Evolutionary conservation across 2,888 invertebrate species (phyloP), one percentile per base, ranked within the genome.

Genomic region (Drepanosiphum platanoidis): DNA sequence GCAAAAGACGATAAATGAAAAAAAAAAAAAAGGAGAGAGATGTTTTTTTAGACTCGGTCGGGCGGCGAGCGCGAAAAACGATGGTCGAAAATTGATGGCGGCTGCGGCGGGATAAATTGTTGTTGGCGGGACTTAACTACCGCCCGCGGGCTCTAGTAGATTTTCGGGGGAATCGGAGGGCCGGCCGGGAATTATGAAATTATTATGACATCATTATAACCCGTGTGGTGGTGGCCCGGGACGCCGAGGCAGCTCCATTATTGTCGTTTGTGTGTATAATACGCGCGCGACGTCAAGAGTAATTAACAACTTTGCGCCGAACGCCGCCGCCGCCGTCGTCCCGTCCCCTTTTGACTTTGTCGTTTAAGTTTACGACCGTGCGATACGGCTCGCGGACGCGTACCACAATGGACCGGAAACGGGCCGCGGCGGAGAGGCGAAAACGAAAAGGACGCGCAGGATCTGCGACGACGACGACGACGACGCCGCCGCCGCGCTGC

Each of bases 251-350:
- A 15, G 82, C 82, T 82, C 82, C 61, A 82, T 82, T 82, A 82
- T 82, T 72, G 61, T 81, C 30, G 61, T 72, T 22, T 78, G 36
- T n/a, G 13, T 1, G 13, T 61, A 30, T 30, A 39, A n/a, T 61
- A 32, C 30, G 27, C 36, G 30, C 70, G 74, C 66, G 66, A 75
- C 66, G 83, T 83, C 83, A 83, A 83, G 83, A 74, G 83, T 83
- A 83, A 83, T 83, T 83, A 83, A 83, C 83, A 83, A 83, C 83
- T 83, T 83, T 83, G 75, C 46, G 32, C 70, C 13, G 27, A 80
- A 66, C 64, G 11, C 39, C 32, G 5, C 39, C 66, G 66, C 15
- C 79, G 52, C 68, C 34, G 32, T 13, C 81, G 30, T 2, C 58
- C 61, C 3, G 3, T 5, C 39, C 36, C 42, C 64, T 36, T 39